Conservation (phyloP, 1,140 invertebrate genomes). For the Eueides isabella region DNA sequence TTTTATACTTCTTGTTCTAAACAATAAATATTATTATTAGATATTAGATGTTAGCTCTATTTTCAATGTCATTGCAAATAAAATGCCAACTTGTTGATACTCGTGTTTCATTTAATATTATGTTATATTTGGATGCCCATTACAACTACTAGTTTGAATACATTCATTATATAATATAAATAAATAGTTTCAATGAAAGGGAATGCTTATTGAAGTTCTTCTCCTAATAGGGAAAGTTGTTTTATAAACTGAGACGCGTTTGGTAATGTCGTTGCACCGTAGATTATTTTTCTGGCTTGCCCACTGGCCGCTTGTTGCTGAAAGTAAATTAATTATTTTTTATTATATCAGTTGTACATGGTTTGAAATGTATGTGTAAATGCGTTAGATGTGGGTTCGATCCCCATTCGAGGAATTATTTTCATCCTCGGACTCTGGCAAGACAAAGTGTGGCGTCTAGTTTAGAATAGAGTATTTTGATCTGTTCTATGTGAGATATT, state of each 20-base stretch:
- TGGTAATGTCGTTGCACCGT: conserved; percentile 96
- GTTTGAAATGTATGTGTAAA: no score
- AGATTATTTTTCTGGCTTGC: conserved; percentile 92
- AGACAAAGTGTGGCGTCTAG: no score
- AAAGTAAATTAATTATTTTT: conserved; percentile 43
- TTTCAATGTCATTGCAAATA: conserved; percentile 83
- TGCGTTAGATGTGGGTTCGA: background rate
- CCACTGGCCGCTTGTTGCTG: conserved; percentile 88
- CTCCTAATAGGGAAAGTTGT: conserved; percentile 90
- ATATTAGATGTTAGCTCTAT: conserved; percentile 81
- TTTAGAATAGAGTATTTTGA: no score
- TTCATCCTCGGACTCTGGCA: no score
- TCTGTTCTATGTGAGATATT: no score
- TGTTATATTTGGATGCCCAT: background rate
- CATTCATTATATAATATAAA: conserved; percentile 19
- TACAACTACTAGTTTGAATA: background rate
- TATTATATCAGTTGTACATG: background rate
- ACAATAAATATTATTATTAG: conserved; percentile 80
- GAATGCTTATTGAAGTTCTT: conserved; percentile 86
- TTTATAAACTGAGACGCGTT: conserved; percentile 96
- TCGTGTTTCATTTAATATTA: conserved; percentile 64
- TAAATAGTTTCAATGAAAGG: conserved; percentile 39
- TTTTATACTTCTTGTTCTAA: conserved; percentile 82
- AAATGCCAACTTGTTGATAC: conserved; percentile 82
- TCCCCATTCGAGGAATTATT: background rate